Conservation (phyloP, 2,888 invertebrate species). For the Tinea semifulvella region DNA sequence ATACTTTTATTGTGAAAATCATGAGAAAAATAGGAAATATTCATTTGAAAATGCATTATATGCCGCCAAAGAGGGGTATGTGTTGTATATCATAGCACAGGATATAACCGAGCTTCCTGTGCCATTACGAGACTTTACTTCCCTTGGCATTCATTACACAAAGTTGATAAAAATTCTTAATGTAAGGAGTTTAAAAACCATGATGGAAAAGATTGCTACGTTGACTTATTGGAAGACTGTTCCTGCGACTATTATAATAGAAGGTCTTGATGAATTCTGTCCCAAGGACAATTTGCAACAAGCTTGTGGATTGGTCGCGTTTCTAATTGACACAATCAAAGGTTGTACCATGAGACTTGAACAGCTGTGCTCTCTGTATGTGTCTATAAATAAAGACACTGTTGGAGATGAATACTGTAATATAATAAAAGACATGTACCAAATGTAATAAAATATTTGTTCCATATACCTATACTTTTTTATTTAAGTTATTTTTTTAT, state of each 20-base stretch:
- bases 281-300: conserved; percentile 32
- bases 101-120: conserved; percentile 49
- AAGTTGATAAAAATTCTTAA: conserved; percentile 57
- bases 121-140: conserved; percentile 41
- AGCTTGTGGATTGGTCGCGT: conserved; percentile 43
- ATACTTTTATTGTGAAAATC: conserved; percentile 37
- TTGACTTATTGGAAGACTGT: conserved; percentile 46
- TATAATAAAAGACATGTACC: conserved; percentile 36
- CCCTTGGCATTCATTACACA: conserved; percentile 42
- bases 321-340: conserved; percentile 36
- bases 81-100: conserved; percentile 43
- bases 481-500: not conserved
- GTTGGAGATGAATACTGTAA: conserved; percentile 38
- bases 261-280: conserved; percentile 42
- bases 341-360: conserved; percentile 34
- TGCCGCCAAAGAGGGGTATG: conserved; percentile 42
- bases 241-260: conserved; percentile 47
- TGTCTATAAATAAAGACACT: conserved; percentile 33
- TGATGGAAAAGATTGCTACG: conserved; percentile 41
- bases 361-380: conserved; percentile 29
- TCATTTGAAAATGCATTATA: conserved; percentile 46
- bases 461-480: not conserved
- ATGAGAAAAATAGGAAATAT: conserved; percentile 32
- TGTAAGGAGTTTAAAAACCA: conserved; percentile 35
- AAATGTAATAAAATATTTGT: not conserved